phyloP scores from a whole-genome alignment of 2,797 vertebrate genomes.

The Poecilia gillii region DNA sequence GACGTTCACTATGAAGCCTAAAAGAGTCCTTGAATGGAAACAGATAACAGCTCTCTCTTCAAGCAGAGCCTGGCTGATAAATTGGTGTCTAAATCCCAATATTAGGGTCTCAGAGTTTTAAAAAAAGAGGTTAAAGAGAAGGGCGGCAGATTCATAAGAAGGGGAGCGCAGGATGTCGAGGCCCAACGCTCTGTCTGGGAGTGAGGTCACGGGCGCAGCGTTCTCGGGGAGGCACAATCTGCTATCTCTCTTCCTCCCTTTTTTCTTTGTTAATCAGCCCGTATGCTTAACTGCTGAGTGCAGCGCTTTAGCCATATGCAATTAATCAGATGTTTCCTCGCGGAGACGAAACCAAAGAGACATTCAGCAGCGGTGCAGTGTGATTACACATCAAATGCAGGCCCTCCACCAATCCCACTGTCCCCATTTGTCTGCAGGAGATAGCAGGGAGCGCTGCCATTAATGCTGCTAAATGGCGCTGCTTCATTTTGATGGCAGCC shows the following conservation, averaged over 20 bases:
- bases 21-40: conserved; percentile 46
- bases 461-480: conserved; percentile 38
- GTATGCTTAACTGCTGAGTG: conserved; percentile 73
- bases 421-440: conserved; percentile 39
- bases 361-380: conserved; percentile 62
- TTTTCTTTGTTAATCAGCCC: conserved; percentile 74
- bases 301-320: conserved; percentile 73
- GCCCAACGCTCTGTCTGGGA: conserved; percentile 47
- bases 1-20: conserved; percentile 37
- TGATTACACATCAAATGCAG: conserved; percentile 70
- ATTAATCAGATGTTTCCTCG: conserved; percentile 81
- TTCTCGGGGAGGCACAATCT: conserved; percentile 40
- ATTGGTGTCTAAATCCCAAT: conserved; percentile 32
- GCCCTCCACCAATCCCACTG: conserved; percentile 38
- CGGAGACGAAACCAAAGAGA: conserved; percentile 66
- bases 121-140: not conserved
- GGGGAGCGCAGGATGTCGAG: conserved; percentile 20
- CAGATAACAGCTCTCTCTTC: conserved; percentile 33
- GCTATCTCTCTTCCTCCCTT: conserved; percentile 33
- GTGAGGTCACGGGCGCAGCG: conserved; percentile 57
- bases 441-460: conserved; percentile 36
- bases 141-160: conserved; percentile 35
- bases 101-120: conserved; percentile 26
- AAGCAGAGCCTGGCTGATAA: conserved; percentile 47
- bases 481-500: conserved; percentile 45